Evolutionary conservation across 2,888 invertebrate species (phyloP).

Genomic region (Thecocarcelia acutangulata): DNA sequence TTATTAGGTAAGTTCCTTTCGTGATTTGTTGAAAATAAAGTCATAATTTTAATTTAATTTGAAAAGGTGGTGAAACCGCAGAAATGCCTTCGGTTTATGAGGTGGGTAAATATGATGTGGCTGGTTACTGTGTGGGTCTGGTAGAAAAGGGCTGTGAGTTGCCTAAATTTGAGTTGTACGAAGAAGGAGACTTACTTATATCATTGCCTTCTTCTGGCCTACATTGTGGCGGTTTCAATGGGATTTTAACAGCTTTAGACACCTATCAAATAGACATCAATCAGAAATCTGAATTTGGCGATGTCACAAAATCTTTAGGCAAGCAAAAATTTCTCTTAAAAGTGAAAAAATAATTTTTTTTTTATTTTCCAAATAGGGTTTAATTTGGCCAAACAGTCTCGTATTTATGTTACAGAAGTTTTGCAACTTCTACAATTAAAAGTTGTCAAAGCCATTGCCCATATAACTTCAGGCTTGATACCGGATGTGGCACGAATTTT

Average conservation of each 20-base stretch:
- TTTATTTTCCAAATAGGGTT: conserved; percentile 86
- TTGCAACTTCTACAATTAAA: conserved; percentile 87
- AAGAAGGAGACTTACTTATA: conserved; percentile 90
- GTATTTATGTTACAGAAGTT: conserved; percentile 90
- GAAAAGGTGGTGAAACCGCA: conserved; percentile 92
- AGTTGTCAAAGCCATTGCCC: conserved; percentile 92
- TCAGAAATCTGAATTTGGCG: conserved; percentile 84
- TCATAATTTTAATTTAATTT: background rate
- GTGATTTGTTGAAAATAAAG: background rate
- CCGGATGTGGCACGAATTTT: conserved; percentile 94
- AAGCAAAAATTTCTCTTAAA: conserved; percentile 65
- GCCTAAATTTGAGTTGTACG: conserved; percentile 86
- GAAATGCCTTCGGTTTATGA: conserved; percentile 98
- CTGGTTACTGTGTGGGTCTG: conserved; percentile 97
- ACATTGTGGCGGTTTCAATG: conserved; percentile 97
- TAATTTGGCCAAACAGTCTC: conserved; percentile 92
- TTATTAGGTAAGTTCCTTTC: conserved; percentile 87
- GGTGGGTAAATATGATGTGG: conserved; percentile 94
- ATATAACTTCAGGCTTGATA: conserved; percentile 95
- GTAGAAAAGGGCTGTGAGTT: conserved; percentile 88
- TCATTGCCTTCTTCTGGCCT: conserved; percentile 94
- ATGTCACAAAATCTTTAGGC: conserved; percentile 84
- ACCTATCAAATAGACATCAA: conserved; percentile 85
- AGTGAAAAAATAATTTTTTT: background rate
- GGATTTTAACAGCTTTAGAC: conserved; percentile 90